These are phyloP conservation scores for Pecten maximus DNA, from an alignment of 2,888 invertebrate species.

Conservation along the genomic window DNA sequence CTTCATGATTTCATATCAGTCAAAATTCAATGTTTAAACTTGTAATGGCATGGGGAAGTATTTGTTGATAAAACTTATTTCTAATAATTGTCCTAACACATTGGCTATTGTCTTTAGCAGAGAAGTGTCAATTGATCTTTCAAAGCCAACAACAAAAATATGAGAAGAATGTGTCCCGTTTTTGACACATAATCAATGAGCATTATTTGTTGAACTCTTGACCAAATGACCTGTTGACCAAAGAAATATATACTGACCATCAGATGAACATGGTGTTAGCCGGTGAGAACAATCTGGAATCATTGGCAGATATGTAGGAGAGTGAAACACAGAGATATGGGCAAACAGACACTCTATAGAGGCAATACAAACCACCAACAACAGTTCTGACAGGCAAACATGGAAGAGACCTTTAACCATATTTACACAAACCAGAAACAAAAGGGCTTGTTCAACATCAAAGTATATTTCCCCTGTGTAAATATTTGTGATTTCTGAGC, in stretches of 20 bases:
- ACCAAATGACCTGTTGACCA: slow-evolving; percentile 33
- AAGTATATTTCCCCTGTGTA: neutral
- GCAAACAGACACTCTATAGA: neutral
- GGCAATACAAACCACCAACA: neutral
- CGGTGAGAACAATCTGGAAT: neutral
- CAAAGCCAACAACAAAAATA: neutral
- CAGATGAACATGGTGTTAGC: neutral
- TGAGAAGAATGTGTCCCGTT: neutral
- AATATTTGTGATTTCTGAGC: slow-evolving; percentile 2
- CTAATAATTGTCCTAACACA: neutral
- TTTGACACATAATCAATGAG: slow-evolving; percentile 8
- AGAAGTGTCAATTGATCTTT: neutral
- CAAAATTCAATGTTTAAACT: neutral
- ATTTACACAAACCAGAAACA: slow-evolving; percentile 20
- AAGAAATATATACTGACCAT: slow-evolving; percentile 3
- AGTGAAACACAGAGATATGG: neutral
- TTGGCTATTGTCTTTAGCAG: neutral
- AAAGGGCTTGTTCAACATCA: neutral
- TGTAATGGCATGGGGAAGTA: neutral
- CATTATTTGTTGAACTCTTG: slow-evolving; percentile 20
- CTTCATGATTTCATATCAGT: too few species aligned
- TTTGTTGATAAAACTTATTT: neutral
- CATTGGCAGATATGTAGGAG: neutral
- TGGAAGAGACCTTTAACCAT: neutral
- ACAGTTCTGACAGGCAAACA: neutral